These are phyloP conservation scores for Amblyornis subalaris DNA, from an alignment of 2,113 vertebrate genomes.

Conservation along the genomic window DNA sequence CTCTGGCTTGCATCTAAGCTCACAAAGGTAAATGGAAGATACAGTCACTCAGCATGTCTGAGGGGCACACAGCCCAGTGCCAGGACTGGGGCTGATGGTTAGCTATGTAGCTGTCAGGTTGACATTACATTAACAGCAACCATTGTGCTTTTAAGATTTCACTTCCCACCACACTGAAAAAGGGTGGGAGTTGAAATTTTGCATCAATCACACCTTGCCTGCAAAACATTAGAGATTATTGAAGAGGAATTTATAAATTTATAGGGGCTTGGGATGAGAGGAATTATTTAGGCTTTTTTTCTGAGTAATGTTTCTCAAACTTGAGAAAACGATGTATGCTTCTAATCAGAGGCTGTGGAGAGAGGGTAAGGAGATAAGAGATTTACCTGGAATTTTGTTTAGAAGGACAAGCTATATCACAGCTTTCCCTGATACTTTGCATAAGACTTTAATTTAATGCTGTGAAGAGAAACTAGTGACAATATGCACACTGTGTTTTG, in stretches of 20 bases:
- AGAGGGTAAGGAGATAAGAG: neutral
- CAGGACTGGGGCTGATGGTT: neutral
- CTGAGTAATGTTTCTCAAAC: neutral
- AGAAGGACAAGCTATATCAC: constrained; percentile 8
- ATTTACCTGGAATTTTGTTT: neutral
- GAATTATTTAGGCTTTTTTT: neutral
- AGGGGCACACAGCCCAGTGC: neutral
- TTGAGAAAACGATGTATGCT: neutral
- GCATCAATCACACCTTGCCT: neutral
- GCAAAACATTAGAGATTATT: neutral
- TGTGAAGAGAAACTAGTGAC: neutral
- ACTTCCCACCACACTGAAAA: neutral
- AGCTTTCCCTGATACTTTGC: neutral
- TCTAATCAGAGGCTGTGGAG: neutral
- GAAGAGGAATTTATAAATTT: neutral
- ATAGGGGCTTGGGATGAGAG: neutral
- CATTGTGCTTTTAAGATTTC: neutral
- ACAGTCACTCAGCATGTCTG: neutral
- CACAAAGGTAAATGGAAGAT: neutral
- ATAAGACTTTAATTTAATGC: constrained; percentile 37
- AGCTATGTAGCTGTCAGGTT: neutral
- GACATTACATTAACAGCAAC: neutral
- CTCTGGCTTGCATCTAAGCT: neutral
- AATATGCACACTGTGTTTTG: neutral
- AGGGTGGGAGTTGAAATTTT: neutral